These are phyloP conservation scores for Drosophila sturtevanti DNA, from an alignment of 1,140 invertebrate genomes.

Conservation along the genomic window DNA sequence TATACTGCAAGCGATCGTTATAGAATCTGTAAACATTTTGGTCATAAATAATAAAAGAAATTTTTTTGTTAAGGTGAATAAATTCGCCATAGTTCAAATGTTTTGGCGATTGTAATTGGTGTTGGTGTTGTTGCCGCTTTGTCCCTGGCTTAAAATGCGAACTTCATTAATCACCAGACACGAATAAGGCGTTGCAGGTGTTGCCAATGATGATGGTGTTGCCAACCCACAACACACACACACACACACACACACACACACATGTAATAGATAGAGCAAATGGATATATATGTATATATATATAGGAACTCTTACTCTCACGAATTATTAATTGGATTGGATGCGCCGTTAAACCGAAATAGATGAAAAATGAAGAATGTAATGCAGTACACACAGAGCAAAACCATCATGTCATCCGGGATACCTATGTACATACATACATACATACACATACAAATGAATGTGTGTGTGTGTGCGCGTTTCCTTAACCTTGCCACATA, in stretches of 20 bases:
- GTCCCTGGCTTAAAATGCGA: background rate
- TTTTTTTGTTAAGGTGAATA: background rate
- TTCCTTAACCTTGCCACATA: conserved; percentile 10
- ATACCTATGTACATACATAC: background rate
- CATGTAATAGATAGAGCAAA: background rate
- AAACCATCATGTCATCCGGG: conserved; percentile 10
- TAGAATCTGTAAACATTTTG: background rate
- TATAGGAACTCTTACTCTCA: conserved; percentile 3
- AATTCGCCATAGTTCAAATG: too few species aligned
- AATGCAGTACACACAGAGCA: background rate
- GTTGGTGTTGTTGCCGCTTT: background rate
- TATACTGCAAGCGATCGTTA: too few species aligned
- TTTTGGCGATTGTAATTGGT: background rate
- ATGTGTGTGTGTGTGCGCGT: background rate
- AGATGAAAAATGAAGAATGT: conserved; percentile 5
- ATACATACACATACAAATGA: background rate
- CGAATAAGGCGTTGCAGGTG: conserved; percentile 3
- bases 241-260: background rate
- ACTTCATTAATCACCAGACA: conserved; percentile 9
- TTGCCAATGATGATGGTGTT: background rate
- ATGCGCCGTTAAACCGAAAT: conserved; percentile 17
- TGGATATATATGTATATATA: too few species aligned
- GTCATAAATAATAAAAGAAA: background rate
- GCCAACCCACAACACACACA: conserved; percentile 1
- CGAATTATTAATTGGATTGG: background rate